Evolutionary conservation across 2,797 vertebrate species (phyloP).

Genomic region (Phrynocephalus forsythii): DNA sequence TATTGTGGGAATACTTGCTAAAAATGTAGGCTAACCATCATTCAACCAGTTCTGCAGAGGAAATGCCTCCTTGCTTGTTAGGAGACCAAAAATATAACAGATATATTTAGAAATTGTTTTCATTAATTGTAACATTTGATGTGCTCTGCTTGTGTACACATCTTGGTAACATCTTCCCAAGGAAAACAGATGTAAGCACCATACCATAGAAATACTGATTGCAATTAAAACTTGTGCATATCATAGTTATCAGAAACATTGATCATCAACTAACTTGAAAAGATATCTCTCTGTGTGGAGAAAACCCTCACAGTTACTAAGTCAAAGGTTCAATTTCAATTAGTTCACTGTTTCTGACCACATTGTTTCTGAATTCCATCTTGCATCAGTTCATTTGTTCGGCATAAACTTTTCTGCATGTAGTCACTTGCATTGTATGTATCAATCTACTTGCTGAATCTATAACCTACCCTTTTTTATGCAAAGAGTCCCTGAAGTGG

Average conservation of each 20-base stretch:
- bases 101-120: slow-evolving; percentile 65
- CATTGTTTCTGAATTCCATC: background rate
- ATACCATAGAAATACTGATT: slow-evolving; percentile 48
- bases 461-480: background rate
- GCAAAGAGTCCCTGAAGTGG: background rate
- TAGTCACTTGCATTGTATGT: background rate
- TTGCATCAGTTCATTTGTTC: background rate
- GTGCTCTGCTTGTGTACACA: slow-evolving; percentile 42
- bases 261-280: slow-evolving; percentile 51
- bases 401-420: background rate
- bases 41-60: slow-evolving; percentile 60
- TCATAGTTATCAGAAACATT: slow-evolving; percentile 41
- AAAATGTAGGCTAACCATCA: slow-evolving; percentile 64
- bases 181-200: slow-evolving; percentile 52
- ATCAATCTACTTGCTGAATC: background rate
- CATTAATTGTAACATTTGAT: slow-evolving; percentile 63
- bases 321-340: slow-evolving; percentile 29
- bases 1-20: slow-evolving; percentile 45
- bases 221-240: slow-evolving; percentile 43
- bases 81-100: slow-evolving; percentile 56
- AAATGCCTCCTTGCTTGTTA: slow-evolving; percentile 66
- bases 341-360: background rate
- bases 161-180: slow-evolving; percentile 50
- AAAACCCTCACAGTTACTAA: slow-evolving; percentile 22
- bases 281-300: slow-evolving; percentile 34